These are phyloP conservation scores for Choristoneura rosaceana DNA, from an alignment of 2,888 invertebrate species.

Conservation along the genomic window DNA sequence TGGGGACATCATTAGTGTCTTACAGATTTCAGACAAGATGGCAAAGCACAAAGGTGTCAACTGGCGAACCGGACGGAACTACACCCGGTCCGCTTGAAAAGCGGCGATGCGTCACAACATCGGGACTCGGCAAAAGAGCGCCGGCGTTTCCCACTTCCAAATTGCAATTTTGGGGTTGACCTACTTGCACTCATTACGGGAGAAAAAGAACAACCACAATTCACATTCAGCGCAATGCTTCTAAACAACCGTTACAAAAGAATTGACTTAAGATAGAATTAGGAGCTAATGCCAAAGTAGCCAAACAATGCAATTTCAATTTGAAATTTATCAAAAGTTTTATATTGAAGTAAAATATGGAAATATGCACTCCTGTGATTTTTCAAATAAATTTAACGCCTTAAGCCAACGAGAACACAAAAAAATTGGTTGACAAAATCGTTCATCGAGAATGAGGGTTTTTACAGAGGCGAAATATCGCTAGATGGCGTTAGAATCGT, in stretches of 20 bases:
- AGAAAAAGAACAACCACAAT: constrained; percentile 4
- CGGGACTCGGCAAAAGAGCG: constrained; percentile 34
- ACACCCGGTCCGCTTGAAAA: constrained; percentile 50
- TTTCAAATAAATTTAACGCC: too few relatives aligned
- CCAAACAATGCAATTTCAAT: too few relatives aligned
- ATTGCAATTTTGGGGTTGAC: constrained; percentile 16
- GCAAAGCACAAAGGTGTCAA: constrained; percentile 65
- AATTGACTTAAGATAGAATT: neutral
- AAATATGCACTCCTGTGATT: too few relatives aligned
- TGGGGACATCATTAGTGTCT: constrained; percentile 67
- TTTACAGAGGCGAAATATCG: too few relatives aligned
- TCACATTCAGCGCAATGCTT: neutral
- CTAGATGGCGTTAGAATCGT: too few relatives aligned
- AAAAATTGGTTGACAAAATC: neutral
- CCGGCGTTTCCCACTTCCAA: constrained; percentile 2
- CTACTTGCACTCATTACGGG: constrained; percentile 15
- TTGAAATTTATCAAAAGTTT: too few relatives aligned
- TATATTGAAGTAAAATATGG: too few relatives aligned
- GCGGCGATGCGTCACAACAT: constrained; percentile 50
- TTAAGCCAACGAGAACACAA: neutral
- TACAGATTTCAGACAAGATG: constrained; percentile 66
- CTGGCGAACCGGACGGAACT: constrained; percentile 42
- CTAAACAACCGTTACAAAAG: neutral
- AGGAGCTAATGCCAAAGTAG: neutral
- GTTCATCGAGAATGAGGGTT: neutral